These are phyloP conservation scores for Spongilla lacustris DNA, from an alignment of 37 sponge, comb jelly and placozoan genomes.

Conservation along the genomic window DNA sequence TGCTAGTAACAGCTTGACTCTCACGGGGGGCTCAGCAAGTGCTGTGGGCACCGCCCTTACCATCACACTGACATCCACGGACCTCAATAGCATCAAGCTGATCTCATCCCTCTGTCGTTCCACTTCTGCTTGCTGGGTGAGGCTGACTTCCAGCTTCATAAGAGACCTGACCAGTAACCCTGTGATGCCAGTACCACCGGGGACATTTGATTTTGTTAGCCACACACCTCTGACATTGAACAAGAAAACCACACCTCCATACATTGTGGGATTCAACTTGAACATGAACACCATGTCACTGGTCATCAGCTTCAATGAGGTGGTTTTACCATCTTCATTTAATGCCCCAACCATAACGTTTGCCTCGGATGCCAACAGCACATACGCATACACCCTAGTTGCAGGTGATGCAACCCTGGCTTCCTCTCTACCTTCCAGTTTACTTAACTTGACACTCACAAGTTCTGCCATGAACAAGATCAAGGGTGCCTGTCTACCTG, in stretches of 20 bases:
- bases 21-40: slow-evolving; percentile 50
- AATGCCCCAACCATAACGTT: slow-evolving; percentile 69
- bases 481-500: slow-evolving; percentile 31
- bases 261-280: slow-evolving; percentile 57
- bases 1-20: neutral
- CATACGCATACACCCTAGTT: slow-evolving; percentile 62
- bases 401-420: slow-evolving; percentile 30
- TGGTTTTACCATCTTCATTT: slow-evolving; percentile 61
- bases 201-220: neutral
- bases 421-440: slow-evolving; percentile 18
- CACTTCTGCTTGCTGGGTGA: slow-evolving; percentile 40
- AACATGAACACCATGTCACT: slow-evolving; percentile 66
- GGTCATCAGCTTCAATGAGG: slow-evolving; percentile 78
- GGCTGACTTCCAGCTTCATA: slow-evolving; percentile 44
- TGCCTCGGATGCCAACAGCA: slow-evolving; percentile 54
- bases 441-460: slow-evolving; percentile 33
- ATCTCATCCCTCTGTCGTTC: slow-evolving; percentile 31
- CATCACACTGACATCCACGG: slow-evolving; percentile 45
- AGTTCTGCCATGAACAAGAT: slow-evolving; percentile 52
- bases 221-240: slow-evolving; percentile 25
- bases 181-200: slow-evolving; percentile 18
- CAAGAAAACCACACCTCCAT: slow-evolving; percentile 55
- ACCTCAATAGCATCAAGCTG: slow-evolving; percentile 63
- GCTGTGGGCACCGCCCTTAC: slow-evolving; percentile 49
- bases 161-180: slow-evolving; percentile 51